phyloP scores from a whole-genome alignment of 2,113 vertebrate species.

The Poecile atricapillus region DNA sequence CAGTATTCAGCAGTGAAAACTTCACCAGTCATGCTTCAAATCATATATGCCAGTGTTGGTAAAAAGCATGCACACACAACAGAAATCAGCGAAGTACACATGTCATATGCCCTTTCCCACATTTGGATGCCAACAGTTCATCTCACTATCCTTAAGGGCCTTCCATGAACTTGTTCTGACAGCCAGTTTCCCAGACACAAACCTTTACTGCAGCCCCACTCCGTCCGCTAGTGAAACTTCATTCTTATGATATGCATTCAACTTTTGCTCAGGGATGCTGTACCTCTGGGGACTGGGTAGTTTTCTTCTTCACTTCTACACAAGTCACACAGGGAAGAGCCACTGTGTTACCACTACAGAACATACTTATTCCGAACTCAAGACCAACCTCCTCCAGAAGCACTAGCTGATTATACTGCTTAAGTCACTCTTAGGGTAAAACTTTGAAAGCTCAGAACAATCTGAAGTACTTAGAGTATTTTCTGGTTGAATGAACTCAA shows the following conservation, averaged over 20 bases:
- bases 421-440: neutral
- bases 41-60: neutral
- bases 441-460: neutral
- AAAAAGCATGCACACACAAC: neutral
- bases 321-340: neutral
- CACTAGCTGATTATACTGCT: neutral
- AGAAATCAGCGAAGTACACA: neutral
- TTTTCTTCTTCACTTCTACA: neutral
- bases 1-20: neutral
- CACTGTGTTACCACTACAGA: neutral
- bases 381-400: neutral
- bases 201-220: neutral
- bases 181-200: neutral
- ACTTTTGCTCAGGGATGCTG: neutral
- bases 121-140: neutral
- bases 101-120: accelerated
- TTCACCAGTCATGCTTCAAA: neutral
- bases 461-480: neutral
- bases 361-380: neutral
- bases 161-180: neutral
- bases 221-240: neutral
- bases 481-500: neutral
- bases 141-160: neutral
- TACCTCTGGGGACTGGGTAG: accelerated
- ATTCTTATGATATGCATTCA: accelerated